A percentile compares a stretch with the other conserved stretches of the same genome.
phyloP scores from a whole-genome alignment of 2,888 invertebrate species.

The Drosophila robusta region DNA sequence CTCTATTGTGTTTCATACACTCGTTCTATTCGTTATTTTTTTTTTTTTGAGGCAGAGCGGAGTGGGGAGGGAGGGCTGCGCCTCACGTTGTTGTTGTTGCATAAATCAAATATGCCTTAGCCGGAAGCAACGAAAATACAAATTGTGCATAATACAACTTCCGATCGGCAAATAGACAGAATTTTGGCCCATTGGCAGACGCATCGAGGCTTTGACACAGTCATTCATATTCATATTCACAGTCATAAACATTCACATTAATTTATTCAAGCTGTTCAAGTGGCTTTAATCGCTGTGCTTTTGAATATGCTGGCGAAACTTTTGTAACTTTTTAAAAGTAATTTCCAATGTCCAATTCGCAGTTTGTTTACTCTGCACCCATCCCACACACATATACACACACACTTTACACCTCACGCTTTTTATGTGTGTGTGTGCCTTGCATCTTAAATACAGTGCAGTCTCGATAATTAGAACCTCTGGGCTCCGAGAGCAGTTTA shows the following conservation, averaged over 20 bases:
- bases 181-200: not conserved
- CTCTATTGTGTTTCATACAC: not conserved
- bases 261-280: conserved; percentile 1
- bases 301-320: conserved; percentile 12
- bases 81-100: conserved; percentile 15
- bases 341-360: conserved; percentile 57
- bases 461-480: too few species aligned
- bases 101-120: conserved; percentile 65
- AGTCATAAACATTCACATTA: not conserved
- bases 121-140: conserved; percentile 63
- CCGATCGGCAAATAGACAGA: conserved; percentile 54
- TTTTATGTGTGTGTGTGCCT: not conserved
- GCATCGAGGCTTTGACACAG: not conserved
- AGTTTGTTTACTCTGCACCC: conserved; percentile 44
- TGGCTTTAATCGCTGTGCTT: conserved; percentile 38
- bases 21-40: not conserved
- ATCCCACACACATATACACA: not conserved
- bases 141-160: conserved; percentile 71
- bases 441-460: not conserved
- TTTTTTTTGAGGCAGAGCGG: not conserved
- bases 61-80: too few species aligned
- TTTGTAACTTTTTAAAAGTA: conserved; percentile 50
- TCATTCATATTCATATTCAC: conserved; percentile 3
- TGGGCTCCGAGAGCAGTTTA: too few species aligned
- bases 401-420: not conserved